Base-by-base conservation (phyloP, 2,113 vertebrate genomes). In the Setophaga kirtlandii region DNA sequence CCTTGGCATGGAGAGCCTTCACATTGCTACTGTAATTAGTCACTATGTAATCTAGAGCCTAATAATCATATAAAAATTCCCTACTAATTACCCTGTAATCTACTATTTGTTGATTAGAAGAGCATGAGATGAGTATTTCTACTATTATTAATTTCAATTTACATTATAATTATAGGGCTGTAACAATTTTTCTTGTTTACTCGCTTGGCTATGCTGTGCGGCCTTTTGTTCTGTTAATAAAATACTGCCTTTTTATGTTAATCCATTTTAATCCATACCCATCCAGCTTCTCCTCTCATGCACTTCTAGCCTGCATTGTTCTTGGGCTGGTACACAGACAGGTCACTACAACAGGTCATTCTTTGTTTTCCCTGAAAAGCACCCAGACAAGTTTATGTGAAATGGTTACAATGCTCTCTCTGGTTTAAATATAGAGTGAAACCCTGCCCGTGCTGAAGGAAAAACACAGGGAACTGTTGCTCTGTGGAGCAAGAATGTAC, bases 101-200 rank as follows among this genome's bases (percentile, higher is more conserved):
- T 89, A 70, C 87, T 74, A 56, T 94, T 96, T 95, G 83, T 94
- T 95, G 87, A 96, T 96, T 93, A 96, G 91, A 90, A 93, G 81
- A 89, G 33, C 80, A 52, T 65, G 84, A 62, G 77, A 89, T 81
- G 76, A 65, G 37, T 86, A 78, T 90, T 93, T 64, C 59, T 93
- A 27, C 76, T 83, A 91, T 92, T 93, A 96, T 94, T 90, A 91
- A 64, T 93, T 71, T 92, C 67, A 88, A 88, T 92, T 86, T 87
- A 44, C 71, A 46, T 90, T 22, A n/a, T 89, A 93, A 95, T 95
- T 90, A 87, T 37, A 87, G 62, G 65, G 55, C 22, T 93, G 52
- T 44, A 83, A 12, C 6, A 49, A 74, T 91, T 83, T 89, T 90
- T 91, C 68, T 87, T 42, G 60, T 93, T 93, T 89, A 84, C 56